Percentiles rank a stretch among this genome's conserved stretches.
Evolutionary conservation across 1,140 invertebrate genomes (phyloP).

Genomic region (Drosophila pseudoananassae): DNA sequence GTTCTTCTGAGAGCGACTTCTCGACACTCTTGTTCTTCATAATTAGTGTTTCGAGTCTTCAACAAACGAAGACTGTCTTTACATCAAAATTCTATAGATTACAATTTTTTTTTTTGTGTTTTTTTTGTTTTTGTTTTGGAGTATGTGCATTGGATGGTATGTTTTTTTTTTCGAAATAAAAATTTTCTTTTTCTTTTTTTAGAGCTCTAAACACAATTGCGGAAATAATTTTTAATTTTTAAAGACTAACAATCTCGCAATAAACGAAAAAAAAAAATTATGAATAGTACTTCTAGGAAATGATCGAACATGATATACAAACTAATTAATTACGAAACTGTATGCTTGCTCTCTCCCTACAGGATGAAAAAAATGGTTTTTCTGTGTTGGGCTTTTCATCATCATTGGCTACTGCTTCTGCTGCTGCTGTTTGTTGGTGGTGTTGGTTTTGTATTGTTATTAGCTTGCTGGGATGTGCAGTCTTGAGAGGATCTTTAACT

Average conservation of each 20-base stretch:
- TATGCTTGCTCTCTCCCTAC: conserved; percentile 43
- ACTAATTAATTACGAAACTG: conserved; percentile 57
- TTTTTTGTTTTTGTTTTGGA: conserved; percentile 21
- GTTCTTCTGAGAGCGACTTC: conserved; percentile 11
- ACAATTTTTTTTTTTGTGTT: not conserved
- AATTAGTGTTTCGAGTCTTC: conserved; percentile 41
- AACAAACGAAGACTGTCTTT: conserved; percentile 66
- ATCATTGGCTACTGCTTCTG: conserved; percentile 16
- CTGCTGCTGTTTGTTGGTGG: conserved; percentile 13
- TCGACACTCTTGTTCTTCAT: conserved; percentile 5
- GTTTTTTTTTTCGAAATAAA: conserved; percentile 20
- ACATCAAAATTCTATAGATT: conserved; percentile 39
- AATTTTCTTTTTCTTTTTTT: conserved; percentile 17
- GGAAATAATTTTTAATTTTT: conserved; percentile 26
- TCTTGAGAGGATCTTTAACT: conserved; percentile 35
- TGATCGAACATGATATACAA: conserved; percentile 49
- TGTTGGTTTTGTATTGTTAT: conserved; percentile 25
- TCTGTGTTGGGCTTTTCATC: not conserved
- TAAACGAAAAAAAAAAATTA: conserved; percentile 53
- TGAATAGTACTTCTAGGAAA: conserved; percentile 43
- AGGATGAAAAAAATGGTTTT: conserved; percentile 35
- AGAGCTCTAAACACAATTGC: conserved; percentile 31
- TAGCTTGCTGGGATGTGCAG: conserved; percentile 34
- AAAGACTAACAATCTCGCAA: conserved; percentile 69
- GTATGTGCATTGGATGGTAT: conserved; percentile 46